A percentile compares a stretch with the other conserved stretches of the same genome.
phyloP scores from a whole-genome alignment of 53 echinoderm and acorn worm genomes.

The Echinometra lucunter region DNA sequence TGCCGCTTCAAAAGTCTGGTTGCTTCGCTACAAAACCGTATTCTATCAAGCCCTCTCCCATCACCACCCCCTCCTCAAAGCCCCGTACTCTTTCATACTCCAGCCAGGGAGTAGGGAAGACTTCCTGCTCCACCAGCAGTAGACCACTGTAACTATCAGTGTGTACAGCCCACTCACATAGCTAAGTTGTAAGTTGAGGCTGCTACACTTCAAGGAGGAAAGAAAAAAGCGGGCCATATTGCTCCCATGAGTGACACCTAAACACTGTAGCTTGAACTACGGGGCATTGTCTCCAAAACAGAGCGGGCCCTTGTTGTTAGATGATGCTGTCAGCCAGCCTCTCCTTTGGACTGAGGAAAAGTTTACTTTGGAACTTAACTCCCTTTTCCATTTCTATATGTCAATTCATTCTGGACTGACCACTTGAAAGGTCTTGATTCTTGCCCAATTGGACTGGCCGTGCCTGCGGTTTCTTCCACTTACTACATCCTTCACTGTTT shows the following conservation, averaged over 20 bases:
- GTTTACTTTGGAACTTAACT: slow-evolving; percentile 49
- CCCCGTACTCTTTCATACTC: too few species aligned
- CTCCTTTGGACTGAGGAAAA: slow-evolving; percentile 47
- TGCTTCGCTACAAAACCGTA: too few species aligned
- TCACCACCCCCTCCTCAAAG: too few species aligned
- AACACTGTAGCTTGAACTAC: slow-evolving; percentile 43
- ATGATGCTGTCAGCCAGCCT: neutral
- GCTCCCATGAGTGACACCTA: slow-evolving; percentile 43
- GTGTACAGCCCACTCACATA: too few species aligned
- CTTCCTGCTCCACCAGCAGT: too few species aligned
- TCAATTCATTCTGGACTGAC: slow-evolving; percentile 3
- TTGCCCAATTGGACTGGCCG: neutral
- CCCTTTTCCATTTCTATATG: slow-evolving; percentile 14
- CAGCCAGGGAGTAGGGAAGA: too few species aligned
- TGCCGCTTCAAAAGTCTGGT: too few species aligned
- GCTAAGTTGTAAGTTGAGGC: neutral
- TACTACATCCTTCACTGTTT: slow-evolving; percentile 46
- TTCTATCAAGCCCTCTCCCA: too few species aligned
- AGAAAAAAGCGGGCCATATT: neutral
- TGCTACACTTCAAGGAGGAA: neutral
- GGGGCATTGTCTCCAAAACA: slow-evolving; percentile 34
- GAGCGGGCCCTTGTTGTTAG: slow-evolving; percentile 14
- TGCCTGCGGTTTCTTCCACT: neutral
- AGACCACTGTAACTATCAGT: too few species aligned
- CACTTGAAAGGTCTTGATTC: slow-evolving; percentile 30